Percentiles rank a stretch among this genome's conserved stretches.
Evolutionary conservation across 2,797 vertebrate species (phyloP).

Genomic region (Potorous gilbertii): DNA sequence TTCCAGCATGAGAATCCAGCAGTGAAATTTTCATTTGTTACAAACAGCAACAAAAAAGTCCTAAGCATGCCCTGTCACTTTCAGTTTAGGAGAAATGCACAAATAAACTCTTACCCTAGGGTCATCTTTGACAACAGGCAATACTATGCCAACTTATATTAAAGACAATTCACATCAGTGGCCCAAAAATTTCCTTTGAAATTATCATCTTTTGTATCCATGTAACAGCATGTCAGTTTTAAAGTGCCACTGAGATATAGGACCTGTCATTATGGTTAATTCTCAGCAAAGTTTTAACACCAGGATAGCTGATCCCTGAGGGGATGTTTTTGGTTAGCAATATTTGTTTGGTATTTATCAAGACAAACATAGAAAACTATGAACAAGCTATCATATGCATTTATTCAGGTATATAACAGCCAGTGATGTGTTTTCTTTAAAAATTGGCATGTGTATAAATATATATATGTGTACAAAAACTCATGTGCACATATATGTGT

Average conservation of each 20-base stretch:
- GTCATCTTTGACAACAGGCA: constrained; percentile 90
- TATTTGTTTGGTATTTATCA: constrained; percentile 84
- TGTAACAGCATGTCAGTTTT: constrained; percentile 89
- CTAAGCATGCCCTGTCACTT: constrained; percentile 89
- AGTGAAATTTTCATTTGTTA: constrained; percentile 88
- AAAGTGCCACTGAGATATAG: constrained; percentile 87
- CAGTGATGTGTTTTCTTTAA: not conserved
- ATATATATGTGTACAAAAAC: not conserved
- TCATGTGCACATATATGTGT: not conserved
- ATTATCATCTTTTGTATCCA: constrained; percentile 90
- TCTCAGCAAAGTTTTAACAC: constrained; percentile 86
- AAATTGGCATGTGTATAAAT: not conserved
- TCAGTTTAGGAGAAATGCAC: constrained; percentile 87
- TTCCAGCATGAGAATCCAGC: constrained; percentile 82
- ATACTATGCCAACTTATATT: constrained; percentile 91
- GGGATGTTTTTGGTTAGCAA: constrained; percentile 82
- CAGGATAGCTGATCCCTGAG: constrained; percentile 79
- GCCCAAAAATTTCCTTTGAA: constrained; percentile 93
- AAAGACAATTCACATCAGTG: constrained; percentile 90
- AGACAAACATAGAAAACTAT: constrained; percentile 83
- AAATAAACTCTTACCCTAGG: constrained; percentile 91
- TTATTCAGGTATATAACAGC: constrained; percentile 54
- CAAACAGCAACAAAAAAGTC: constrained; percentile 87
- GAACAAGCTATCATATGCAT: constrained; percentile 70
- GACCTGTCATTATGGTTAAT: constrained; percentile 89